Percentiles rank a stretch among this genome's conserved stretches.
Conservation (phyloP, 2,113 vertebrate genomes). For the Forbesichthys agassizii region DNA sequence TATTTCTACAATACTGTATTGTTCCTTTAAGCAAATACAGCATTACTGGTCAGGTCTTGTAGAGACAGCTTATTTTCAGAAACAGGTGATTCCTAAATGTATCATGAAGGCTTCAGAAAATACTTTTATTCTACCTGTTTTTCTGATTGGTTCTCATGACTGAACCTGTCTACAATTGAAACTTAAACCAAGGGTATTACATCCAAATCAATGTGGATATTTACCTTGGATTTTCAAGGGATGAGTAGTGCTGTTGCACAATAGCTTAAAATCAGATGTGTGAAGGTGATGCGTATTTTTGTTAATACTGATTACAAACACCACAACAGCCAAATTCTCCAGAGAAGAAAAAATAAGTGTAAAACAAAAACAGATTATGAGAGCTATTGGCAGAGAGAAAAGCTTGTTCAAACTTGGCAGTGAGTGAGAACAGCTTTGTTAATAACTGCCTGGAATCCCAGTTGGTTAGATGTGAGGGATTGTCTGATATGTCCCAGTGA, state of each 20-base stretch:
- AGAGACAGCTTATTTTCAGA: neutral
- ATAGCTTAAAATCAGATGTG: conserved; percentile 16
- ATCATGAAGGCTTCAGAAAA: conserved; percentile 3
- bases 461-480: conserved; percentile 32
- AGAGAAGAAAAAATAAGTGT: neutral
- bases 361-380: conserved; percentile 22
- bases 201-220: conserved; percentile 31
- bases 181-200: conserved; percentile 18
- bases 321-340: conserved; percentile 11
- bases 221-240: conserved; percentile 7
- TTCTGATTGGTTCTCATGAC: conserved; percentile 21
- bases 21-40: neutral
- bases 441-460: conserved; percentile 51
- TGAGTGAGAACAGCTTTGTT: conserved; percentile 39
- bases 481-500: conserved; percentile 31
- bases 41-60: neutral
- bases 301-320: conserved; percentile 31
- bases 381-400: conserved; percentile 8
- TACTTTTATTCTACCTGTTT: conserved; percentile 24
- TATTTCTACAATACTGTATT: conserved; percentile 6
- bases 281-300: conserved; percentile 26
- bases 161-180: conserved; percentile 12
- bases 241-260: conserved; percentile 18
- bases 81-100: conserved; percentile 4
- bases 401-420: conserved; percentile 32